Evolutionary conservation across 2,888 invertebrate genomes (phyloP), one percentile per base, ranked within the genome.

Genomic region (Synanthedon formicaeformis): DNA sequence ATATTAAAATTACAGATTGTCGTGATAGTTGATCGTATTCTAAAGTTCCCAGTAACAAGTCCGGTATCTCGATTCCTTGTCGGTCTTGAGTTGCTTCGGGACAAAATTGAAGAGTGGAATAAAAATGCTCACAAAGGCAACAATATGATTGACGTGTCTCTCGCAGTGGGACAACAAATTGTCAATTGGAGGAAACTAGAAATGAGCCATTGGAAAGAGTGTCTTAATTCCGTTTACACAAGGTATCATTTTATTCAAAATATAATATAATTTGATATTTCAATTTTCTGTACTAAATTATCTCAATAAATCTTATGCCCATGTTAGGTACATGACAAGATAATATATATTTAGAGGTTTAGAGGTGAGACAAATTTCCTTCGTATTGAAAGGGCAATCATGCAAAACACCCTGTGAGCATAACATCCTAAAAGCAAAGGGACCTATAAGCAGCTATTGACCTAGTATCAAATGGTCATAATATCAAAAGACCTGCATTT

Each of bases 171-270:
- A 0, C 90, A 92, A 57, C 92, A 94, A 68, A 94, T 99, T 51
- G 92, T 98, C 50, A 89, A 91, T 51, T 99, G 98, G 98, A 91
- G 98, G 55, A 94, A 95, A 73, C 75, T 96, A 27, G 98, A 99
- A 74, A 88, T 99, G 63, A 90, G 91, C 54, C 92, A 93, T 66
- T 98, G 98, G 98, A 94, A 94, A 62, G 92, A 93, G 64, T 93
- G 94, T 55, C 85, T 97, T 4, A 91, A 93, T 57, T 89, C 90
- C 56, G 89, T 93, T 14, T 89, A 89, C 55, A 86, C 90, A 51
- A 90, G 89, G 91, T 91, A 62, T 8, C 6, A 5, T 40, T 18
- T n/a, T n/a, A n/a, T n/a, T n/a, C n/a, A n/a, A n/a, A n/a, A n/a
- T n/a, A n/a, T n/a, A n/a, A n/a, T n/a, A n/a, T n/a, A n/a, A n/a